Conservation (phyloP, 1,140 invertebrate genomes). For the Hylaeus anthracinus region DNA sequence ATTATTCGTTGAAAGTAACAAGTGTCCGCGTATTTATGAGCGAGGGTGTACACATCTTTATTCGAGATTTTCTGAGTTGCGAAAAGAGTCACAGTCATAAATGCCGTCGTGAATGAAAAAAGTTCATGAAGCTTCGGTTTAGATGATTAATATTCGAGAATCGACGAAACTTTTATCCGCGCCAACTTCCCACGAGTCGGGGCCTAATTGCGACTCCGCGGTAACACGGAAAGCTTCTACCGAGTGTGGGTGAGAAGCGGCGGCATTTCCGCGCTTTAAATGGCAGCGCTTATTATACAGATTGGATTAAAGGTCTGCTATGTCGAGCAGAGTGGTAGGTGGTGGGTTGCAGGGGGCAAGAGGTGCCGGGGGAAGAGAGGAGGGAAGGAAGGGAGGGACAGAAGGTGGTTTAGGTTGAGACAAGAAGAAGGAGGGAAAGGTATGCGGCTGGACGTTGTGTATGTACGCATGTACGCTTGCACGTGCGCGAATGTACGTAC, state of each 20-base stretch:
- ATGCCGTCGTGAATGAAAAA: no score
- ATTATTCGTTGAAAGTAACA: no score
- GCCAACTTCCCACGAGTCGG: no score
- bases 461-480: conserved; percentile 48
- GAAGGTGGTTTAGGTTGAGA: conserved; percentile 67
- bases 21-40: no score
- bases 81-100: no score
- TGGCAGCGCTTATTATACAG: conserved; percentile 68
- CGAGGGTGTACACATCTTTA: no score
- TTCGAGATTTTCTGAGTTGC: no score
- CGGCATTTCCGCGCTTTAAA: conserved; percentile 65
- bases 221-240: conserved; percentile 14
- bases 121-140: no score
- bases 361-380: no score
- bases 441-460: conserved; percentile 59
- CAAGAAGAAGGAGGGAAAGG: conserved; percentile 67
- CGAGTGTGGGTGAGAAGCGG: conserved; percentile 5
- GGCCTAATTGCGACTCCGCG: no score
- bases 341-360: conserved; percentile 20
- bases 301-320: conserved; percentile 76
- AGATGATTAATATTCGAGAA: no score
- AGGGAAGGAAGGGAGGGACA: neutral
- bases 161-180: no score
- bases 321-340: conserved; percentile 57
- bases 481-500: conserved; percentile 45